These are phyloP conservation scores for Willisornis vidua DNA, from an alignment of 2,113 vertebrate species.

Conservation along the genomic window DNA sequence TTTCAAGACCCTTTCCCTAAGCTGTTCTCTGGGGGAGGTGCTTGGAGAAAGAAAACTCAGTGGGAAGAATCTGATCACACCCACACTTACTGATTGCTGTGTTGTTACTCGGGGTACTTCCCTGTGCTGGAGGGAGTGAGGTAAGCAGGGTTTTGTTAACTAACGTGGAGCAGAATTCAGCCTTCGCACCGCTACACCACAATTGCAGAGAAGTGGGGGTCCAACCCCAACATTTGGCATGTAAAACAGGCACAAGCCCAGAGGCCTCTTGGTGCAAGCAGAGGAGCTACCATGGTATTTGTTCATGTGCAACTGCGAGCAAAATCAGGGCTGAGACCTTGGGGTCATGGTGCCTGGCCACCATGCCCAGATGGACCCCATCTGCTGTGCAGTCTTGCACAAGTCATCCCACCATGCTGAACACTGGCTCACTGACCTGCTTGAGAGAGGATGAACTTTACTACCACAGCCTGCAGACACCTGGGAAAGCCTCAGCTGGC, in stretches of 20 bases:
- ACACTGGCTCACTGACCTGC: background rate
- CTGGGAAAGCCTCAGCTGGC: background rate
- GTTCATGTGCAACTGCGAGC: background rate
- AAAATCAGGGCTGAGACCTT: background rate
- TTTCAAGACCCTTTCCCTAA: background rate
- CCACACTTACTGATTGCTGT: accelerated
- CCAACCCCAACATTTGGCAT: background rate
- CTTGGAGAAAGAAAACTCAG: background rate
- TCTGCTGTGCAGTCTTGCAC: background rate
- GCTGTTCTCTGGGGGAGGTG: background rate
- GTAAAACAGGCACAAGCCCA: background rate
- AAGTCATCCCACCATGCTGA: accelerated
- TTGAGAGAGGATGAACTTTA: background rate
- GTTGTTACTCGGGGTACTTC: background rate
- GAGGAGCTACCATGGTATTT: background rate
- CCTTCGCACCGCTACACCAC: accelerated
- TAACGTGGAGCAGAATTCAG: background rate
- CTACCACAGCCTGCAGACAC: background rate
- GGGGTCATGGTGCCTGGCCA: background rate
- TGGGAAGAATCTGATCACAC: background rate
- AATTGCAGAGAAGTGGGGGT: background rate
- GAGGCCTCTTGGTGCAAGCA: background rate
- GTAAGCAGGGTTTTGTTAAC: background rate
- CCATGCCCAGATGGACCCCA: too few relatives aligned
- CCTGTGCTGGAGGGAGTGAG: accelerated